Percentiles rank a stretch among this genome's conserved stretches.
Conservation (phyloP, 2,888 invertebrate genomes). For the Aleiodes leptofemur region DNA sequence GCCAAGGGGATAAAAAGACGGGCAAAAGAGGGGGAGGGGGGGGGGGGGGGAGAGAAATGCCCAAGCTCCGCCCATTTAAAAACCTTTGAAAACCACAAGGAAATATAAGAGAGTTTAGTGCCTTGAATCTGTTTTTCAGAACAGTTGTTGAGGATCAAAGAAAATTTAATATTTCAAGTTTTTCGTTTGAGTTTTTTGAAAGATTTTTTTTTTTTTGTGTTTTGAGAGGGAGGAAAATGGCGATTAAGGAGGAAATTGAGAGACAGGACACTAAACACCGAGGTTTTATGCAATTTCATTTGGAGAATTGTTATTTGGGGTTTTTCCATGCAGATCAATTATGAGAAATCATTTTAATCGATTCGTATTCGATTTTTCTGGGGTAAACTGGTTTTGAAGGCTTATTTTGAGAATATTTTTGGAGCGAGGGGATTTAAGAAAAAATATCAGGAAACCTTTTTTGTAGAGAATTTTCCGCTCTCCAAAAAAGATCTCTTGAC, state of each 20-base stretch:
- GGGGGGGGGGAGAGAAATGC: slow-evolving; percentile 12
- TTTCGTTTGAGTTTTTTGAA: not conserved
- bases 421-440: too few species aligned
- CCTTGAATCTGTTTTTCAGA: not conserved
- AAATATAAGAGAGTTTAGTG: not conserved
- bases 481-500: too few species aligned
- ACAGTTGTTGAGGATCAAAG: slow-evolving; percentile 18
- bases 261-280: not conserved
- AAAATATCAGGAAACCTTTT: too few species aligned
- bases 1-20: slow-evolving; percentile 45
- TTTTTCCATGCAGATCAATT: not conserved
- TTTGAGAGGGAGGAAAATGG: slow-evolving; percentile 12
- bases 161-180: slow-evolving; percentile 5
- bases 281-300: slow-evolving; percentile 1
- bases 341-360: too few species aligned
- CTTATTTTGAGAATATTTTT: too few species aligned
- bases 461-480: too few species aligned
- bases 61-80: slow-evolving; percentile 66
- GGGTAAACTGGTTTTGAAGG: too few species aligned
- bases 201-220: not conserved
- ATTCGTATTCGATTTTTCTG: too few species aligned
- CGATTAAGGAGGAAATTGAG: slow-evolving; percentile 35
- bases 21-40: slow-evolving; percentile 9
- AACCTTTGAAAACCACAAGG: slow-evolving; percentile 46
- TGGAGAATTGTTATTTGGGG: not conserved